These are phyloP conservation scores for Pyrrhia umbra DNA, from an alignment of 2,888 invertebrate species.

Conservation along the genomic window DNA sequence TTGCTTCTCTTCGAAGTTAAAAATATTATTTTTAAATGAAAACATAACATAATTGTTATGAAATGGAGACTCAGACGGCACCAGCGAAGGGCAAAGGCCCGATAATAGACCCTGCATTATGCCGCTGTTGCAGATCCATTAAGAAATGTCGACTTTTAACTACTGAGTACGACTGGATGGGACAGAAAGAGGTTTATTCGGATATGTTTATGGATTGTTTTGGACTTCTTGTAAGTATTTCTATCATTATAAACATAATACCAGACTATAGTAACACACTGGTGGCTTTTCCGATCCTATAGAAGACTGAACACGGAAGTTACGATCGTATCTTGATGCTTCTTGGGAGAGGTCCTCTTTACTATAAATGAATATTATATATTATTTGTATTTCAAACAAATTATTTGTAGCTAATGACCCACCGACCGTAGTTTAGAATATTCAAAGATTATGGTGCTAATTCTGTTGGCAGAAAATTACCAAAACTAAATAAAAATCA, in stretches of 20 bases:
- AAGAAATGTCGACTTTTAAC: slow-evolving; percentile 84
- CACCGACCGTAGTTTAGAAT: too few species aligned
- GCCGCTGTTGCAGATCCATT: slow-evolving; percentile 83
- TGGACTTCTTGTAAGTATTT: slow-evolving; percentile 80
- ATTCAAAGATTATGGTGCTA: too few species aligned
- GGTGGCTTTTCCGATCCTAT: background rate
- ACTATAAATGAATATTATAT: too few species aligned
- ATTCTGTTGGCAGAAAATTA: too few species aligned
- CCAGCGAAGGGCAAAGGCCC: slow-evolving; percentile 75
- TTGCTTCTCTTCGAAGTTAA: background rate
- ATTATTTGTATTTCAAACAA: too few species aligned
- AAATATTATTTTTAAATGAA: slow-evolving; percentile 56
- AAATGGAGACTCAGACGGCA: slow-evolving; percentile 65
- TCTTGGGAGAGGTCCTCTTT: slow-evolving; percentile 25
- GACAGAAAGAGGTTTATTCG: slow-evolving; percentile 81
- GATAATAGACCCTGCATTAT: slow-evolving; percentile 80
- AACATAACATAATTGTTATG: slow-evolving; percentile 48
- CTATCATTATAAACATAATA: background rate
- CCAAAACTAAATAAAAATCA: too few species aligned
- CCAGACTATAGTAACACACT: background rate
- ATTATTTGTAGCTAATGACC: too few species aligned
- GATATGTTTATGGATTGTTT: slow-evolving; percentile 87
- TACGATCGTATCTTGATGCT: background rate
- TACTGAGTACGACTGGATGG: slow-evolving; percentile 81
- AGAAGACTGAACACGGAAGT: background rate